Base-by-base conservation (phyloP, 2,888 invertebrate species). In the Rhimphoctona megacephalus region DNA sequence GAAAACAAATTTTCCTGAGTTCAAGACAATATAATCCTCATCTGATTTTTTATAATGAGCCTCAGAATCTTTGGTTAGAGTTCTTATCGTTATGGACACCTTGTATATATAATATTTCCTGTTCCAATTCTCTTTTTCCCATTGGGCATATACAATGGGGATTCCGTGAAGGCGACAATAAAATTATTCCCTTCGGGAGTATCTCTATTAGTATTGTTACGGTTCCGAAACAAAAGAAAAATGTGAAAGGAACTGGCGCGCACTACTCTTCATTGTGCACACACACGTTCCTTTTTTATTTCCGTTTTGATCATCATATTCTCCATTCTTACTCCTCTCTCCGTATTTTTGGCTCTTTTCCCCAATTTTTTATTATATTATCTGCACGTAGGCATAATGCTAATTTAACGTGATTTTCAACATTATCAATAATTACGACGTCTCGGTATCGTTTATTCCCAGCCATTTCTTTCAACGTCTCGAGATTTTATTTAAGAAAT, bases 121-220 rank as follows among this genome's bases (percentile, higher is more conserved):
- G n/a, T 67, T 19, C 76, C 33, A 5, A 25, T 49, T 14, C 46
- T 57, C 14, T 33, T 33, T 43, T 1, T 57, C 79, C 43, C 70
- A 70, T 70, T 46, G 54, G 17, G 46, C 54, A 43, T 43, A 43
- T 22, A 52, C 74, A 14, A 39, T 49, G 43, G 67, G 67, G 39
- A 76, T 66, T 49, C 57, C 25, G 69, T 19, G 36, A 76, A 11
- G 74, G 83, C 43, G 86, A 86, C 86, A 83, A 86, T 86, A 80
- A 77, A 86, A 86, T 86, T 86, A 83, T 86, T 81, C 77, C 81
- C 81, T 77, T 77, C 81, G 83, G 81, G 81, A 77, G 73, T 86
- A 54, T 86, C 86, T 83, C 80, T 83, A 86, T 86, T 83, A 83
- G 81, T 83, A 86, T 81, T 77, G 80, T 83, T 81, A 66, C 76